phyloP scores from a whole-genome alignment of 2,888 invertebrate genomes.

The Caenorhabditis panamensis region DNA sequence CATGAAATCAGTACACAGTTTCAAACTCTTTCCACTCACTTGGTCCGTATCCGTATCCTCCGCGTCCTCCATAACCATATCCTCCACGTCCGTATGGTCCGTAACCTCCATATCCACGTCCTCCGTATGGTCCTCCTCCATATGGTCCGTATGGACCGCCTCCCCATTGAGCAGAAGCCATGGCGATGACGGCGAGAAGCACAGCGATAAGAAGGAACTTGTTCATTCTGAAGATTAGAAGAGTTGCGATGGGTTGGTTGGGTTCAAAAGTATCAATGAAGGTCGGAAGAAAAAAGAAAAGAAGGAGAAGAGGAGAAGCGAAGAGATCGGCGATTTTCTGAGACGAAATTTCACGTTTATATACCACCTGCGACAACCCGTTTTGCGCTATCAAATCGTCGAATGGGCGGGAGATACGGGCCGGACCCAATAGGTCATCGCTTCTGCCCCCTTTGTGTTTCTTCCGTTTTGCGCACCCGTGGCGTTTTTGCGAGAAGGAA shows the following conservation, averaged over 20 bases:
- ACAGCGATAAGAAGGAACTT: conserved; percentile 46
- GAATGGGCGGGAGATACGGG: conserved; percentile 35
- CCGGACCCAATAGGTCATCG: conserved; percentile 57
- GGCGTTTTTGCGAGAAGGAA: neutral
- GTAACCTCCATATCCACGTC: conserved; percentile 49
- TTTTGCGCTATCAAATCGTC: conserved; percentile 44
- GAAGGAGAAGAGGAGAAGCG: conserved; percentile 1
- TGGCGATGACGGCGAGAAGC: conserved; percentile 53
- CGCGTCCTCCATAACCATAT: conserved; percentile 37
- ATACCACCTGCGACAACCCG: conserved; percentile 48
- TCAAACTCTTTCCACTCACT: neutral
- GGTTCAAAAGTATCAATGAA: neutral
- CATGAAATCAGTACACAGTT: neutral
- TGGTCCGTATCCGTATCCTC: conserved; percentile 37
- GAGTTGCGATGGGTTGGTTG: too few relatives aligned
- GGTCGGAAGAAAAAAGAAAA: neutral
- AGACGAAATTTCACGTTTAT: conserved; percentile 30
- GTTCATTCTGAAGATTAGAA: conserved; percentile 34
- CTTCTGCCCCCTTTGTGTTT: conserved; percentile 24
- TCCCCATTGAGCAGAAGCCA: conserved; percentile 58
- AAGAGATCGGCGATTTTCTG: conserved; percentile 26
- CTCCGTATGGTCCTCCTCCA: conserved; percentile 51
- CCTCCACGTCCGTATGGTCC: conserved; percentile 50
- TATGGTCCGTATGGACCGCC: conserved; percentile 56
- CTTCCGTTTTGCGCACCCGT: neutral